These are phyloP conservation scores for Mesembrinibis cayennensis DNA, from an alignment of 2,113 vertebrate species.

Conservation along the genomic window DNA sequence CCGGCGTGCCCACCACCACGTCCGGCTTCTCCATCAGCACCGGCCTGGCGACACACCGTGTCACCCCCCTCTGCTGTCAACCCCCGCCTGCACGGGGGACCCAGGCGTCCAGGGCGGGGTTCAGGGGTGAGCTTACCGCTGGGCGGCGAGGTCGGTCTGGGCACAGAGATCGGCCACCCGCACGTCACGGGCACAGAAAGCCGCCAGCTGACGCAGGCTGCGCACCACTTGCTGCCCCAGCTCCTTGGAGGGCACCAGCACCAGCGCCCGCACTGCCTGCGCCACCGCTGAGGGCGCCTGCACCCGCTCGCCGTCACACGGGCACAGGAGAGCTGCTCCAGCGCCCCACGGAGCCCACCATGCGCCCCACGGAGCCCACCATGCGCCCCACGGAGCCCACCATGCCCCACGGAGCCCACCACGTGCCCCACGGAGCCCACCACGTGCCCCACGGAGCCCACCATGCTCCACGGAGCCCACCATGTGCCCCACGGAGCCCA, in stretches of 20 bases:
- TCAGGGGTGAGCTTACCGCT: conserved; percentile 73
- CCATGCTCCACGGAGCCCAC: too few species aligned
- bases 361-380: too few species aligned
- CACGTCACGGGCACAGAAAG: conserved; percentile 83
- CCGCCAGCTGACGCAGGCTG: conserved; percentile 83
- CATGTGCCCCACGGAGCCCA: too few species aligned
- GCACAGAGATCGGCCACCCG: conserved; percentile 83
- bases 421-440: too few species aligned
- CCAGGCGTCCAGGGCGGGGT: accelerated
- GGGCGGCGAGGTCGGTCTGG: conserved; percentile 79
- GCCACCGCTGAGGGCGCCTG: conserved; percentile 76
- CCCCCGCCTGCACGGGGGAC: too few species aligned
- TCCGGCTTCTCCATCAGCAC: conserved; percentile 93
- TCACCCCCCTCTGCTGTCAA: neutral
- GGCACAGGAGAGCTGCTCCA: neutral
- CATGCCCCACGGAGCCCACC: too few species aligned
- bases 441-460: too few species aligned
- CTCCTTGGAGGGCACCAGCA: conserved; percentile 91
- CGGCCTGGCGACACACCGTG: conserved; percentile 67
- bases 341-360: neutral
- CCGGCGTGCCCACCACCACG: conserved; percentile 88
- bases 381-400: too few species aligned
- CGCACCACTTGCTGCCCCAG: conserved; percentile 85
- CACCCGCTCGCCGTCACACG: neutral
- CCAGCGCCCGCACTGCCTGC: conserved; percentile 84